A percentile compares a stretch with the other conserved stretches of the same genome.
phyloP scores from a whole-genome alignment of 2,797 vertebrate species.

The Aselliscus stoliczkanus region DNA sequence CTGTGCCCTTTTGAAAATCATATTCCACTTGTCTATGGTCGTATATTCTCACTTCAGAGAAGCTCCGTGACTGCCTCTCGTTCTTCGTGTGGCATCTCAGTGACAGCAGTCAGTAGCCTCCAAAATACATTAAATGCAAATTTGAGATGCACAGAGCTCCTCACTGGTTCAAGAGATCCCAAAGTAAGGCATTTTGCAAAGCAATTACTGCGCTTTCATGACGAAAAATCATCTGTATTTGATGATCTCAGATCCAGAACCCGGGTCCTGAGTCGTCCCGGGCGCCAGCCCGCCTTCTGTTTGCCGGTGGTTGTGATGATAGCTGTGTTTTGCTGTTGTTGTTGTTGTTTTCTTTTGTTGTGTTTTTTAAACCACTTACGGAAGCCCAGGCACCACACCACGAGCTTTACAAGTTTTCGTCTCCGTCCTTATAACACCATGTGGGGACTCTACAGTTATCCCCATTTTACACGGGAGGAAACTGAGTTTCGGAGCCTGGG shows the following conservation, averaged over 20 bases:
- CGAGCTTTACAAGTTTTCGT: background rate
- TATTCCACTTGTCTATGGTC: background rate
- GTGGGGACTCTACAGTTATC: background rate
- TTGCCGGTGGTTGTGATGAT: background rate
- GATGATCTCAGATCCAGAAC: background rate
- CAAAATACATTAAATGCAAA: background rate
- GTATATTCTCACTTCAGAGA: background rate
- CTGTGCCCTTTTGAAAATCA: background rate
- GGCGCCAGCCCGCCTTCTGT: background rate
- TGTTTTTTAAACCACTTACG: background rate
- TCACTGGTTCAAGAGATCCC: background rate
- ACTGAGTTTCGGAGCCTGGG: background rate
- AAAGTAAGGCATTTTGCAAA: background rate
- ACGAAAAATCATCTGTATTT: background rate
- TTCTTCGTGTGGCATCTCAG: background rate
- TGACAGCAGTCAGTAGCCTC: background rate
- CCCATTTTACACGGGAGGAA: background rate
- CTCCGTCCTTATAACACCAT: background rate
- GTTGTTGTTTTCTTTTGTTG: background rate
- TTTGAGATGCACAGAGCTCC: background rate
- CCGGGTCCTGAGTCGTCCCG: background rate
- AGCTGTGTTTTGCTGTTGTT: background rate
- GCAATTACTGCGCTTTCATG: background rate
- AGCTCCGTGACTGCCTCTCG: background rate
- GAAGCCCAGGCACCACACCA: background rate